phyloP scores from a whole-genome alignment of 2,888 invertebrate species.

The Pandemis corylana region DNA sequence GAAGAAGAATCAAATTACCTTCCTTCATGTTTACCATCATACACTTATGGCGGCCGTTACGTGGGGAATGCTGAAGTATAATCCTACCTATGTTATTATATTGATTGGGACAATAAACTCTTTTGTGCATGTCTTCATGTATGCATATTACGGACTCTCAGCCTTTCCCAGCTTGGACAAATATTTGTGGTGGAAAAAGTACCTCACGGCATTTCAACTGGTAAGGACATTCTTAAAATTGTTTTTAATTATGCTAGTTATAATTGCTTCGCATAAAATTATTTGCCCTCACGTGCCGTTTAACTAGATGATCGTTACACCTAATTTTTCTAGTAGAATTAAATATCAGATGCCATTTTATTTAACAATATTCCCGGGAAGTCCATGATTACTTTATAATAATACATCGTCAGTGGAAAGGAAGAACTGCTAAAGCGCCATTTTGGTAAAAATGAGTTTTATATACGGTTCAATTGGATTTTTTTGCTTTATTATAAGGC shows the following conservation, averaged over 20 bases:
- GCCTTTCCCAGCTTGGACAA: constrained; percentile 93
- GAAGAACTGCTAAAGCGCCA: too few relatives aligned
- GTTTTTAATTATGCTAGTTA: background rate
- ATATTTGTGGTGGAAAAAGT: constrained; percentile 97
- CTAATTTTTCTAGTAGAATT: background rate
- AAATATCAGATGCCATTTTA: too few relatives aligned
- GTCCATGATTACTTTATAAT: too few relatives aligned
- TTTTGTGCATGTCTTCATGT: constrained; percentile 95
- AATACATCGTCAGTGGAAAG: too few relatives aligned
- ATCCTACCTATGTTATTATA: constrained; percentile 87
- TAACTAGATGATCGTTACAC: background rate
- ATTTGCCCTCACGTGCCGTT: too few relatives aligned
- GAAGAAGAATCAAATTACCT: constrained; percentile 93
- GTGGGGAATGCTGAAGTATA: constrained; percentile 89
- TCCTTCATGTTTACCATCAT: constrained; percentile 95
- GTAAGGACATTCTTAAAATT: constrained; percentile 70
- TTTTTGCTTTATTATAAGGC: too few relatives aligned
- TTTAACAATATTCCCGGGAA: too few relatives aligned
- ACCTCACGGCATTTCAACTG: constrained; percentile 94
- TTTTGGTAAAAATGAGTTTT: too few relatives aligned
- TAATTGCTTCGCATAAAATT: too few relatives aligned
- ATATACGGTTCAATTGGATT: too few relatives aligned
- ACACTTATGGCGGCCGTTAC: constrained; percentile 88
- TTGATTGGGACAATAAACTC: constrained; percentile 88
- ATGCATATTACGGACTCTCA: constrained; percentile 93